A percentile compares a stretch with the other conserved stretches of the same genome.
These are phyloP conservation scores for Netelia virgata DNA, from an alignment of 2,888 invertebrate species.

Conservation along the genomic window DNA sequence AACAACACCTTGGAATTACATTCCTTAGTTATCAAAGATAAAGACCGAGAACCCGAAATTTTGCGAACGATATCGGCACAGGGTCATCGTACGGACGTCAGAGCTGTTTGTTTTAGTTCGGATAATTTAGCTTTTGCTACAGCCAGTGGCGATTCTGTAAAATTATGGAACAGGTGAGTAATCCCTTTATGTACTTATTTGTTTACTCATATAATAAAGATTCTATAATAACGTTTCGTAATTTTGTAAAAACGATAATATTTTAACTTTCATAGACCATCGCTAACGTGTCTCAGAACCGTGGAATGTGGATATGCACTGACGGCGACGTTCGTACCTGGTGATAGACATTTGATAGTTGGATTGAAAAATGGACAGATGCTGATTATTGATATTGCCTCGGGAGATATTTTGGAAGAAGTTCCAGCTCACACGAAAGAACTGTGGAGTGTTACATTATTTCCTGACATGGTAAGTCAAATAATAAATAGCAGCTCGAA, in stretches of 20 bases:
- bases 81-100: constrained; percentile 96
- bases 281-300: constrained; percentile 88
- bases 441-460: constrained; percentile 91
- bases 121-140: constrained; percentile 95
- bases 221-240: constrained; percentile 30
- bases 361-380: constrained; percentile 94
- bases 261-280: constrained; percentile 84
- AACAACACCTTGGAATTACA: constrained; percentile 93
- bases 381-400: constrained; percentile 93
- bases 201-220: constrained; percentile 15
- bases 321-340: constrained; percentile 93
- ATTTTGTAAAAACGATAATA: constrained; percentile 24
- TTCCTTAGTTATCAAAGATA: constrained; percentile 86
- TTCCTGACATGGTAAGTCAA: constrained; percentile 91
- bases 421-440: constrained; percentile 94
- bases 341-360: constrained; percentile 95
- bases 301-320: constrained; percentile 89
- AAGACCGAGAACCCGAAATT: constrained; percentile 86
- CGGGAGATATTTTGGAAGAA: constrained; percentile 92
- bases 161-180: constrained; percentile 95
- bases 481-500: neutral
- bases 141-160: constrained; percentile 94
- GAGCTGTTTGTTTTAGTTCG: constrained; percentile 95
- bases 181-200: constrained; percentile 3
- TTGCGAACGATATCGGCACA: constrained; percentile 89